Conservation (phyloP, 2,113 vertebrate species). For the Nymphicus hollandicus region DNA sequence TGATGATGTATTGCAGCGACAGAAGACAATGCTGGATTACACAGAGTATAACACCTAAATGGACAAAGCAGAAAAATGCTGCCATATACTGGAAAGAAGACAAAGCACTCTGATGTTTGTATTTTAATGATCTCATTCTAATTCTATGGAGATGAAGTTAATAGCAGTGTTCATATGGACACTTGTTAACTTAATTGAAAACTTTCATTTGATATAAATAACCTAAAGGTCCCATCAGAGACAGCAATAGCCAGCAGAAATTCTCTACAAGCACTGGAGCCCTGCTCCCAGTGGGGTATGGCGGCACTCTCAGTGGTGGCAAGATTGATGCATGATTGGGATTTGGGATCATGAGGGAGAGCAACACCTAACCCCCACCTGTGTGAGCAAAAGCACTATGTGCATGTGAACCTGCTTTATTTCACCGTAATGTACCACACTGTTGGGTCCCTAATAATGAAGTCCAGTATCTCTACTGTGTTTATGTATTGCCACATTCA, state of each 20-base stretch:
- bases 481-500: not conserved
- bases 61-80: slow-evolving; percentile 6
- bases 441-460: not conserved
- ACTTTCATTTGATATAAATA: not conserved
- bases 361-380: not conserved
- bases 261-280: not conserved
- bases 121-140: not conserved
- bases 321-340: not conserved
- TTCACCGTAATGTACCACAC: not conserved
- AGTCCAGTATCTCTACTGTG: not conserved
- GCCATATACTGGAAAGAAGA: not conserved
- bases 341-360: not conserved
- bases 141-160: not conserved
- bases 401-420: not conserved
- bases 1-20: not conserved
- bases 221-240: not conserved
- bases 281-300: not conserved
- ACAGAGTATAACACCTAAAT: not conserved
- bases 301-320: too few species aligned
- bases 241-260: not conserved
- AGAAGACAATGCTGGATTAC: not conserved
- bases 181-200: not conserved
- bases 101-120: not conserved
- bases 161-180: not conserved
- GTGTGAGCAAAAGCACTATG: not conserved